phyloP scores from a whole-genome alignment of 1,140 invertebrate species.

The Drosophila cardini region DNA sequence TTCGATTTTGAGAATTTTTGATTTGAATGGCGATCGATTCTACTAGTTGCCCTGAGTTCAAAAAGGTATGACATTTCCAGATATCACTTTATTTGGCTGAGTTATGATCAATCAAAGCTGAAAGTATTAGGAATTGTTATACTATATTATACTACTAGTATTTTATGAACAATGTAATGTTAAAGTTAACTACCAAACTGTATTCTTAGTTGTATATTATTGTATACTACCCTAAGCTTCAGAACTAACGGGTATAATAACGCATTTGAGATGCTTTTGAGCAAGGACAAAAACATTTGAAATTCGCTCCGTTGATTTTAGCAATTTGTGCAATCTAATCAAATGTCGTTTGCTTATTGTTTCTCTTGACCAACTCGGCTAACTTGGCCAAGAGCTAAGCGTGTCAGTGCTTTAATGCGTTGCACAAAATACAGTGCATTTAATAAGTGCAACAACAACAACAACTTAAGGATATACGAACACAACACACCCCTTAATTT shows the following conservation, averaged over 20 bases:
- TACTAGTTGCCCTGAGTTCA: too few species aligned
- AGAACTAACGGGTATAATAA: neutral
- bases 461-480: neutral
- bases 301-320: constrained; percentile 4
- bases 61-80: too few species aligned
- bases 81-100: too few species aligned
- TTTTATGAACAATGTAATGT: too few species aligned
- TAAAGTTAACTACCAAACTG: too few species aligned
- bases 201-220: too few species aligned
- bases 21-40: too few species aligned
- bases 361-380: constrained; percentile 3
- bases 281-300: neutral
- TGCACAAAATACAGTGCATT: constrained; percentile 61
- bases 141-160: too few species aligned
- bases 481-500: constrained; percentile 40
- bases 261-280: neutral
- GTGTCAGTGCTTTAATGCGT: constrained; percentile 47
- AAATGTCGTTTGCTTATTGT: constrained; percentile 41
- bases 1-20: too few species aligned
- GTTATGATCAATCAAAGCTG: too few species aligned
- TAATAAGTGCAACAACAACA: constrained; percentile 52
- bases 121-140: too few species aligned
- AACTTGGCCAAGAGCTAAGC: constrained; percentile 1
- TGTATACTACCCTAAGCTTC: too few species aligned
- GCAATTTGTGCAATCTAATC: constrained; percentile 24